phyloP scores from a whole-genome alignment of 2,888 invertebrate species.

The Cryptus armator region DNA sequence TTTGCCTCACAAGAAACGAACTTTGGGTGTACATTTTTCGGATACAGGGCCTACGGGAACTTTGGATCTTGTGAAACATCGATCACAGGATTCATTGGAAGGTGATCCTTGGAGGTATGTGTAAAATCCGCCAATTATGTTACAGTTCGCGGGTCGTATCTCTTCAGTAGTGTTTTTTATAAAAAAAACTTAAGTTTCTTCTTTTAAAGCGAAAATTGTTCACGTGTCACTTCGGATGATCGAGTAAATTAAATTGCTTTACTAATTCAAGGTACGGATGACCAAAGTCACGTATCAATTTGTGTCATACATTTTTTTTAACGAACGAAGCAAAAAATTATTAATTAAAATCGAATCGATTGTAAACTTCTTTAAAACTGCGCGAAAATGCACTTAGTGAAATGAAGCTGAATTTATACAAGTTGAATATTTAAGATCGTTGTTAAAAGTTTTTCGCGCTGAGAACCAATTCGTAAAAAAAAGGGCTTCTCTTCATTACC shows the following conservation, averaged over 20 bases:
- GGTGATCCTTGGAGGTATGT: constrained; percentile 84
- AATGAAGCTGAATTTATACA: background rate
- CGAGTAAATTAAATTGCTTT: too few species aligned
- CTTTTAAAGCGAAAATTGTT: background rate
- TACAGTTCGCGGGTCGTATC: too few species aligned
- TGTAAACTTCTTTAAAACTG: background rate
- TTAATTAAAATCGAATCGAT: too few species aligned
- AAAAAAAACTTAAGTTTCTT: background rate
- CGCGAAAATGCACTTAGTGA: background rate
- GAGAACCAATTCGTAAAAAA: background rate
- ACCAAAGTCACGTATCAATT: too few species aligned
- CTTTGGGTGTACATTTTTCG: constrained; percentile 80
- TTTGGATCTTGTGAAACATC: constrained; percentile 81
- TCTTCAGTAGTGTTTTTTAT: too few species aligned
- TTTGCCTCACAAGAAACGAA: constrained; percentile 82
- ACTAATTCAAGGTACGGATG: too few species aligned
- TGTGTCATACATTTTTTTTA: too few species aligned
- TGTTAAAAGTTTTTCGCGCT: background rate
- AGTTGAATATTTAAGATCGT: background rate
- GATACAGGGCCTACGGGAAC: constrained; percentile 78
- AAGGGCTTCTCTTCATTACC: background rate
- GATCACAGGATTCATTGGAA: constrained; percentile 82
- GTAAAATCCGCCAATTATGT: background rate
- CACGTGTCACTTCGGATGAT: background rate
- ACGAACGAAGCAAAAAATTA: too few species aligned